Evolutionary conservation across 53 echinoderm and acorn worm genomes (phyloP), one percentile per base, ranked within the genome.

Genomic region (Stichopus horrens): DNA sequence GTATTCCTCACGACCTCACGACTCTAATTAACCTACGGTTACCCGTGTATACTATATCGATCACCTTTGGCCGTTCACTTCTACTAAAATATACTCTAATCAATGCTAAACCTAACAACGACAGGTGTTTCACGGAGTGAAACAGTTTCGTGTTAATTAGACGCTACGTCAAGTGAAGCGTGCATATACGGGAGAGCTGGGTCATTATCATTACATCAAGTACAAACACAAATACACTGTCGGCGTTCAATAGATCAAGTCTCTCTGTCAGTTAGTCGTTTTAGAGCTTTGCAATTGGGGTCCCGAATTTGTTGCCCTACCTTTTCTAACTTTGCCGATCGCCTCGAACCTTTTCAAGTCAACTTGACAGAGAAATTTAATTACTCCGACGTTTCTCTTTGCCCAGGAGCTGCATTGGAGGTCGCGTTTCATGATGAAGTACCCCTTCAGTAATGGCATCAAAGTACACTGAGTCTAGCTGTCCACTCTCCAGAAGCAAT

Each of bases 51-150:
- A 37, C 7, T 13, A 63, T 63, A 63, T 63, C 63, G 63, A 63
- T 63, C 63, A 63, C 63, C 63, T 13, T 63, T 37, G 63, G 63
- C 11, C 63, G 7, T 13, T 16, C 63, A 16, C 7, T 63, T 63
- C 63, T 16, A 5, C 10, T 10, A 13, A 10, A 63, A 10, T 63
- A 63, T 63, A 63, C 16, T 63, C 63, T 63, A 79, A 79, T 79
- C 79, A 79, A 79, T 79, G 54, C 53, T 19, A 18, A 53, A 54
- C 5, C 79, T 53, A 54, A 52, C 79, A 79, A 52, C 18, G 79
- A 53, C 79, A 79, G 79, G 79, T 79, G 79, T 79, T 79, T n/a
- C 75, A 23, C 7, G 16, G 11, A 63, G 63, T 16, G 63, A 13
- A 63, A 63, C 63, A 10, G 63, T 63, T 63, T 13, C 11, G 16